phyloP scores from a whole-genome alignment of 2,797 vertebrate species.

The Bradypus variegatus region DNA sequence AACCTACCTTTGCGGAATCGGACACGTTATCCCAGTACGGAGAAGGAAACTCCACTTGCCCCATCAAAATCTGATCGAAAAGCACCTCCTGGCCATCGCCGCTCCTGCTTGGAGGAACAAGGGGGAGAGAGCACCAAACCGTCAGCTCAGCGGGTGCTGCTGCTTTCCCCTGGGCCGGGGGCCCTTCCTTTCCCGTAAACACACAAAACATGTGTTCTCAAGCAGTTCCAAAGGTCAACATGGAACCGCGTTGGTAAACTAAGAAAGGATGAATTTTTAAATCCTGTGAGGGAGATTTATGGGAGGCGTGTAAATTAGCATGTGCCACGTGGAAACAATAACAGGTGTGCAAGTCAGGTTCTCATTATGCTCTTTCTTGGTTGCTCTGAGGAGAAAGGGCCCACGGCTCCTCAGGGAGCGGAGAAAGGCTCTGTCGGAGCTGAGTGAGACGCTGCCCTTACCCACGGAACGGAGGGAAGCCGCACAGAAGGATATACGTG shows the following conservation, averaged over 20 bases:
- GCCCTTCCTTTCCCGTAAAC: not conserved
- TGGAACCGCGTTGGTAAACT: slow-evolving; percentile 25
- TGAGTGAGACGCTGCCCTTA: slow-evolving; percentile 73
- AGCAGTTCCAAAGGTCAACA: slow-evolving; percentile 2
- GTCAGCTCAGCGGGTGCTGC: not conserved
- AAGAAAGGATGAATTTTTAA: slow-evolving; percentile 22
- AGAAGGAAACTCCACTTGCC: slow-evolving; percentile 89
- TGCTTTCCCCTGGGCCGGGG: not conserved
- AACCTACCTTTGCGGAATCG: slow-evolving; percentile 87
- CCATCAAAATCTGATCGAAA: slow-evolving; percentile 92
- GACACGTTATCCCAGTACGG: slow-evolving; percentile 95
- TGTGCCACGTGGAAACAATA: slow-evolving; percentile 8
- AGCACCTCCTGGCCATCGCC: slow-evolving; percentile 91
- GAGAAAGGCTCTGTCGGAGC: slow-evolving; percentile 27
- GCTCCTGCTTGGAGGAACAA: slow-evolving; percentile 71
- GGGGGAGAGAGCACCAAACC: not conserved
- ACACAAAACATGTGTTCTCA: not conserved
- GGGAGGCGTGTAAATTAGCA: slow-evolving; percentile 35
- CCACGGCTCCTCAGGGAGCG: slow-evolving; percentile 35
- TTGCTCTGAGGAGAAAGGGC: slow-evolving; percentile 8
- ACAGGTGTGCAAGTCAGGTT: not conserved
- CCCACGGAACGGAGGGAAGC: slow-evolving; percentile 96
- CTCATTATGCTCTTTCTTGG: not conserved
- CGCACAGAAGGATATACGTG: slow-evolving; percentile 95
- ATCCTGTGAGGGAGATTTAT: slow-evolving; percentile 43